Percentiles rank a stretch among this genome's conserved stretches.
phyloP scores from a whole-genome alignment of 2,888 invertebrate genomes.

The Hemaris fuciformis region DNA sequence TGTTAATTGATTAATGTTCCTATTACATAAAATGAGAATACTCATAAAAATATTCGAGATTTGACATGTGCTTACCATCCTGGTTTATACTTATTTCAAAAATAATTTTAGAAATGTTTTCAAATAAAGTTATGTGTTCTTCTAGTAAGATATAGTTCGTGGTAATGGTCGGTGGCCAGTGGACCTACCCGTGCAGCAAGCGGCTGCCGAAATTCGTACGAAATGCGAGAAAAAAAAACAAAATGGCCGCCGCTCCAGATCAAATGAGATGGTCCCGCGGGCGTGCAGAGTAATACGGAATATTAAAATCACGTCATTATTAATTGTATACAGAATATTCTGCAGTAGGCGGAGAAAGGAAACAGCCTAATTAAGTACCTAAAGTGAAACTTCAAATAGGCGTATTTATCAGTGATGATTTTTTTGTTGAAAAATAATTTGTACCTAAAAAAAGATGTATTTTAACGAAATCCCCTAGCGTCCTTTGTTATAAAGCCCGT shows the following conservation, averaged over 20 bases:
- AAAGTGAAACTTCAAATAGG: too few species aligned
- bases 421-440: too few species aligned
- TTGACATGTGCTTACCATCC: too few species aligned
- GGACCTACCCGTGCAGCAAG: conserved; percentile 40
- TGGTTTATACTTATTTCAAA: not conserved
- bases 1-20: too few species aligned
- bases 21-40: too few species aligned
- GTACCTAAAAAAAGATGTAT: too few species aligned
- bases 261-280: conserved; percentile 59
- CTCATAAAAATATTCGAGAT: too few species aligned
- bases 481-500: too few species aligned
- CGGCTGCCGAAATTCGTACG: conserved; percentile 47
- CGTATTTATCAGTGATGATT: too few species aligned
- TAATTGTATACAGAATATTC: not conserved
- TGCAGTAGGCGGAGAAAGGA: too few species aligned
- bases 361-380: too few species aligned
- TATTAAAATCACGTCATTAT: conserved; percentile 18
- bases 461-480: too few species aligned
- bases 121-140: not conserved
- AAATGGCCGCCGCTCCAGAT: conserved; percentile 64
- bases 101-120: not conserved
- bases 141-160: not conserved
- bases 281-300: conserved; percentile 36
- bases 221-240: conserved; percentile 39
- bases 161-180: conserved; percentile 13